Evolutionary conservation across 2,797 vertebrate species (phyloP).

Genomic region (Champsocephalus gunnari): DNA sequence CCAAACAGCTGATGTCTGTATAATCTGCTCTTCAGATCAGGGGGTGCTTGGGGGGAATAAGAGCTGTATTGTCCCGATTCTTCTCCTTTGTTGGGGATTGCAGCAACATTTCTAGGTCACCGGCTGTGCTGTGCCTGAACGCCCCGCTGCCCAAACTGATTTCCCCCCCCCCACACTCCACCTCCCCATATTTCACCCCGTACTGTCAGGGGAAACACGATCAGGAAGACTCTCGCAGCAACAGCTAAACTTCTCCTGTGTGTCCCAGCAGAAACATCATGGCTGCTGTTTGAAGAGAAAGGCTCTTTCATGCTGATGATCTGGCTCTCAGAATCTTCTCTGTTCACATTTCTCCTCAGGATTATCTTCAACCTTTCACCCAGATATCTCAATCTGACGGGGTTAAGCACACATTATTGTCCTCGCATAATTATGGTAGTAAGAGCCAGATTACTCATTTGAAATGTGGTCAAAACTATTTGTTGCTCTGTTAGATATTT

Average conservation of each 20-base stretch:
- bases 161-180: constrained; percentile 1
- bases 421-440: neutral
- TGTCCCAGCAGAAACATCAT: constrained; percentile 48
- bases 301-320: constrained; percentile 53
- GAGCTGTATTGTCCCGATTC: constrained; percentile 69
- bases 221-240: constrained; percentile 47
- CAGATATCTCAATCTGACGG: neutral
- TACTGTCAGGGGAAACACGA: constrained; percentile 32
- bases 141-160: constrained; percentile 54
- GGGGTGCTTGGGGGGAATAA: constrained; percentile 41
- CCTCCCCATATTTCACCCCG: constrained; percentile 36
- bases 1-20: constrained; percentile 32
- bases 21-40: constrained; percentile 61
- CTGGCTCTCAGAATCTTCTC: constrained; percentile 33
- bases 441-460: too few relatives aligned
- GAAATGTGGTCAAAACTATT: too few relatives aligned
- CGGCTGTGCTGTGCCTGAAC: constrained; percentile 60
- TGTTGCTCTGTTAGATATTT: too few relatives aligned
- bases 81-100: constrained; percentile 62
- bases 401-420: constrained; percentile 22
- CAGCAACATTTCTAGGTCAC: constrained; percentile 71
- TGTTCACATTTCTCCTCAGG: constrained; percentile 29
- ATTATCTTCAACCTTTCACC: constrained; percentile 33
- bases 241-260: constrained; percentile 39
- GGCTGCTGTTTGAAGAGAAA: constrained; percentile 28